A percentile compares a stretch with the other conserved stretches of the same genome.
Evolutionary conservation across 2,113 vertebrate species (phyloP).

Genomic region (Siniperca chuatsi): DNA sequence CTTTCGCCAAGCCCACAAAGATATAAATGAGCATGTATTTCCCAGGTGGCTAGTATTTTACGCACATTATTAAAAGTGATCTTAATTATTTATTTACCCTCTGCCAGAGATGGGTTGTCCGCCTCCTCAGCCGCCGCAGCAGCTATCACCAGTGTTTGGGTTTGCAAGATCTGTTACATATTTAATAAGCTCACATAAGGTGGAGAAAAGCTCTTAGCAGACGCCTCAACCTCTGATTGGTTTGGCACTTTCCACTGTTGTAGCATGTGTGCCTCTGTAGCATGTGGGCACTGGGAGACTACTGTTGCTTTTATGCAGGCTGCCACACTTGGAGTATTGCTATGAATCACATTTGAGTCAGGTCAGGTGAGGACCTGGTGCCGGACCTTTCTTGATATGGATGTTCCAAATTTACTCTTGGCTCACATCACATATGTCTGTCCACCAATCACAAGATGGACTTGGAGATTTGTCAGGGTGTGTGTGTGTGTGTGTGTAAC

Average conservation of each 20-base stretch:
- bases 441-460: slow-evolving; percentile 54
- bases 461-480: slow-evolving; percentile 54
- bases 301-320: not conserved
- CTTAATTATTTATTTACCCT: slow-evolving; percentile 70
- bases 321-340: slow-evolving; percentile 21
- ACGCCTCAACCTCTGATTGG: slow-evolving; percentile 35
- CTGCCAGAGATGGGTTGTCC: slow-evolving; percentile 41
- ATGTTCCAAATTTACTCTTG: slow-evolving; percentile 70
- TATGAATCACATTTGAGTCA: slow-evolving; percentile 28
- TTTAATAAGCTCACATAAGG: slow-evolving; percentile 54
- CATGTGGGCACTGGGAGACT: not conserved
- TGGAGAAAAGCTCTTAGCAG: slow-evolving; percentile 6
- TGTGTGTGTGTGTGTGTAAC: slow-evolving; percentile 25
- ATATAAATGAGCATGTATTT: slow-evolving; percentile 22
- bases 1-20: slow-evolving; percentile 10
- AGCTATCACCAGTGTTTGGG: slow-evolving; percentile 33
- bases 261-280: not conserved
- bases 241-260: slow-evolving; percentile 1
- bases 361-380: slow-evolving; percentile 54
- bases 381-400: slow-evolving; percentile 50
- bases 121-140: not conserved
- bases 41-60: slow-evolving; percentile 56
- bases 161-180: slow-evolving; percentile 48
- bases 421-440: slow-evolving; percentile 43
- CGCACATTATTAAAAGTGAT: slow-evolving; percentile 62